Conservation (phyloP, 2,113 vertebrate species). For the Phaethornis superciliosus region DNA sequence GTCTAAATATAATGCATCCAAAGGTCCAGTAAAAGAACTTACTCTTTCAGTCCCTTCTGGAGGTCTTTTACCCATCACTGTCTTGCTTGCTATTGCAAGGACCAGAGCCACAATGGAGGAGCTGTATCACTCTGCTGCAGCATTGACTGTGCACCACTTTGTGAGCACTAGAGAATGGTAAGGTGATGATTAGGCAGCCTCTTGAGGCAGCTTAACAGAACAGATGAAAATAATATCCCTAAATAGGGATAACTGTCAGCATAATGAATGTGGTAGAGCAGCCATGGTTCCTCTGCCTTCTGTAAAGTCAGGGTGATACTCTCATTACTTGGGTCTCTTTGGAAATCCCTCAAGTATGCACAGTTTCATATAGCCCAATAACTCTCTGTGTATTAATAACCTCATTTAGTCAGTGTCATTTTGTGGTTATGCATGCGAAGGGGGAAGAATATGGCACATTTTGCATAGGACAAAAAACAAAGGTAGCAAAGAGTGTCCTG, state of each 20-base stretch:
- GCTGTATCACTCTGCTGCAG: background rate
- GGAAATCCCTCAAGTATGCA: background rate
- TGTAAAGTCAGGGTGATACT: background rate
- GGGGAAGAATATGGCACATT: background rate
- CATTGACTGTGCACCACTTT: background rate
- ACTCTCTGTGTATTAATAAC: background rate
- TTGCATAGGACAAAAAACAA: background rate
- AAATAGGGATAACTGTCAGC: background rate
- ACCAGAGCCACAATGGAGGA: background rate
- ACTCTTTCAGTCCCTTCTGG: background rate
- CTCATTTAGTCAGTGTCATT: background rate
- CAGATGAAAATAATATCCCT: background rate
- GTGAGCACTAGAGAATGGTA: background rate
- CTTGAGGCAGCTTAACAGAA: background rate
- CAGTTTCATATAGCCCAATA: background rate
- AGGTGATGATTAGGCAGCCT: background rate
- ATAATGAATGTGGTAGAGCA: background rate
- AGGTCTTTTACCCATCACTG: background rate
- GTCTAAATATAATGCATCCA: background rate
- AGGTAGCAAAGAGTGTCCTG: background rate
- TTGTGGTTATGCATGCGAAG: rapidly evolving
- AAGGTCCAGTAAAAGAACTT: background rate
- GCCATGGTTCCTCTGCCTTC: background rate
- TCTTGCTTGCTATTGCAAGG: background rate
- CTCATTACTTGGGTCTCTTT: background rate